These are phyloP conservation scores for Melanaphis sacchari DNA, from an alignment of 1,140 invertebrate genomes.

Conservation along the genomic window DNA sequence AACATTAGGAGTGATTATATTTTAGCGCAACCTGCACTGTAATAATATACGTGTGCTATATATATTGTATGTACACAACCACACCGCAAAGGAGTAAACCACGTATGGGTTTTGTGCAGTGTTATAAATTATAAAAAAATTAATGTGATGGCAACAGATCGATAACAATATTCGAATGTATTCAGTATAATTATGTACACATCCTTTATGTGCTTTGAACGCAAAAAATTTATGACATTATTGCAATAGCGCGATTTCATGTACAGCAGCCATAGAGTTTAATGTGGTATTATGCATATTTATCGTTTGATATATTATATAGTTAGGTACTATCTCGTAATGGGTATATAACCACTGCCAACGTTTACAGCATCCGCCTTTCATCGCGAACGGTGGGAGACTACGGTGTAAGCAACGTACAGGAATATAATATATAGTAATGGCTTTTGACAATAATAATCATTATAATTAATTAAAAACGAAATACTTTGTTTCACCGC, in stretches of 20 bases:
- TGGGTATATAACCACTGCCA: not conserved
- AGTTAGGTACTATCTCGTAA: too few relatives aligned
- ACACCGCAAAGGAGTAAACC: not conserved
- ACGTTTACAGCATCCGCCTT: not conserved
- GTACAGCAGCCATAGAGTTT: not conserved
- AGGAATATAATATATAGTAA: not conserved
- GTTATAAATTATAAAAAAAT: not conserved
- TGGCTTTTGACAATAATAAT: slow-evolving; percentile 7
- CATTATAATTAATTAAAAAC: slow-evolving; percentile 22
- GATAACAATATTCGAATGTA: not conserved
- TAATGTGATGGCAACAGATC: not conserved
- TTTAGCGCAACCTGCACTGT: not conserved
- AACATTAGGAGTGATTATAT: not conserved
- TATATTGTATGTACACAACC: not conserved
- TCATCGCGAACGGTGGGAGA: not conserved
- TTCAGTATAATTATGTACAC: not conserved
- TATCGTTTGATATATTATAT: not conserved
- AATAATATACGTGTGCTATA: not conserved
- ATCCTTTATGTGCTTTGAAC: not conserved
- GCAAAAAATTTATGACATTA: not conserved
- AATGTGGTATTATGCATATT: not conserved
- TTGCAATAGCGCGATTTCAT: not conserved
- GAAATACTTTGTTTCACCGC: not conserved
- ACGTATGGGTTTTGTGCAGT: not conserved
- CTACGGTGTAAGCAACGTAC: not conserved